These are phyloP conservation scores for Globodera ellingtonae DNA, from an alignment of 1,140 invertebrate species.

Conservation along the genomic window DNA sequence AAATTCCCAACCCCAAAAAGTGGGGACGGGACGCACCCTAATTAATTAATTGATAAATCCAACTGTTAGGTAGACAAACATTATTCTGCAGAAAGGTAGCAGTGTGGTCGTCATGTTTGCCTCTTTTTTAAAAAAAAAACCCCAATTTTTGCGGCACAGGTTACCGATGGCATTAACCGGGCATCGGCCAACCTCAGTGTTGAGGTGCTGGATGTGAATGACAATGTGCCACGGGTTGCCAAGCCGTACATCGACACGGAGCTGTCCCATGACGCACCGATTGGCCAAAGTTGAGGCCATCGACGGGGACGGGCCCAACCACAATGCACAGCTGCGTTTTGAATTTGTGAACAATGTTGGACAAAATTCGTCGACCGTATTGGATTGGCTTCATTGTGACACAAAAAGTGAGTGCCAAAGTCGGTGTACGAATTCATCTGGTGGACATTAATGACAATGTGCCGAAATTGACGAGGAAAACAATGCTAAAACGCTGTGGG, in stretches of 20 bases:
- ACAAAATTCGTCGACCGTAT: slow-evolving; percentile 11
- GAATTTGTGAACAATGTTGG: slow-evolving; percentile 2
- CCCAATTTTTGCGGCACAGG: slow-evolving; percentile 16
- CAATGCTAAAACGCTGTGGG: slow-evolving; percentile 16
- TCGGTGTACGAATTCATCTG: slow-evolving; percentile 7
- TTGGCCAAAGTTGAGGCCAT: slow-evolving; percentile 58
- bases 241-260: slow-evolving; percentile 39
- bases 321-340: slow-evolving; percentile 60
- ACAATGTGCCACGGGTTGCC: slow-evolving; percentile 73
- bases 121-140: too few species aligned
- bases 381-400: slow-evolving; percentile 6
- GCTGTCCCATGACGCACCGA: slow-evolving; percentile 28
- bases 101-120: too few species aligned
- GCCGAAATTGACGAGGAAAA: slow-evolving; percentile 33
- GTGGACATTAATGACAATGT: slow-evolving; percentile 45
- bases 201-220: slow-evolving; percentile 80
- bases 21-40: too few species aligned
- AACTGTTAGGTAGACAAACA: too few species aligned
- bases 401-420: slow-evolving; percentile 19
- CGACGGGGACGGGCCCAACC: slow-evolving; percentile 56
- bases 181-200: slow-evolving; percentile 68
- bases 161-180: slow-evolving; percentile 40
- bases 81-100: too few species aligned
- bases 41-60: too few species aligned
- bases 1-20: too few species aligned